Conservation (phyloP, 2,113 vertebrate species). For the Amia ocellicauda region DNA sequence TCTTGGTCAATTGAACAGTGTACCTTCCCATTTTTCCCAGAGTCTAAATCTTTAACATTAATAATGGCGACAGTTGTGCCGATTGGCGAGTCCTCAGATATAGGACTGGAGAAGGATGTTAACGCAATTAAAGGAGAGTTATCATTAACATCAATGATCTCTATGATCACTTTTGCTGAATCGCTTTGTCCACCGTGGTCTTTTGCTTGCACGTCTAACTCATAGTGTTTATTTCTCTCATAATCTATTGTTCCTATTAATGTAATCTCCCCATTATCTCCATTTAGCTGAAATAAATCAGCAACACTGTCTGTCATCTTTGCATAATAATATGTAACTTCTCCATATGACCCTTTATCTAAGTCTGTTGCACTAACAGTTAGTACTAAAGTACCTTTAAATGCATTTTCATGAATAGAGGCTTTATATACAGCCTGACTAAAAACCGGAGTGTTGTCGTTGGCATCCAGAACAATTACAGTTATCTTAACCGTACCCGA, state of each 20-base stretch:
- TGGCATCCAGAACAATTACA: conserved; percentile 34
- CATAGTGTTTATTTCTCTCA: conserved; percentile 48
- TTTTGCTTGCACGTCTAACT: conserved; percentile 44
- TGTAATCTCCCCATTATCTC: conserved; percentile 36
- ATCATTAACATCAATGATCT: conserved; percentile 52
- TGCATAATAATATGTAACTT: conserved; percentile 36
- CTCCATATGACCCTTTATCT: conserved; percentile 40
- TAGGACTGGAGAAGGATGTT: conserved; percentile 40
- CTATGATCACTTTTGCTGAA: conserved; percentile 43
- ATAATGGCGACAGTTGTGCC: conserved; percentile 50
- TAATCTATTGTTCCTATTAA: conserved; percentile 44
- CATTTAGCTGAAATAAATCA: conserved; percentile 37
- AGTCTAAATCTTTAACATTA: conserved; percentile 49
- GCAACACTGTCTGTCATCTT: conserved; percentile 25
- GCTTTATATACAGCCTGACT: conserved; percentile 43
- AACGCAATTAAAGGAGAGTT: conserved; percentile 46
- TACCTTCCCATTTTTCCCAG: conserved; percentile 40
- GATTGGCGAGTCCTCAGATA: conserved; percentile 40
- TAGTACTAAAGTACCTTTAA: conserved; percentile 26
- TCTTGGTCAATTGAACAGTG: conserved; percentile 30
- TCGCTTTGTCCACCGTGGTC: conserved; percentile 47
- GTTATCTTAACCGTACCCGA: conserved; percentile 49
- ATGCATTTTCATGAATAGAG: conserved; percentile 42
- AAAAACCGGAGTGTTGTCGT: conserved; percentile 53
- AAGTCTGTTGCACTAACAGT: conserved; percentile 51